A percentile compares a stretch with the other conserved stretches of the same genome.
phyloP scores from a whole-genome alignment of 2,888 invertebrate species.

The Drosophila paucipuncta region DNA sequence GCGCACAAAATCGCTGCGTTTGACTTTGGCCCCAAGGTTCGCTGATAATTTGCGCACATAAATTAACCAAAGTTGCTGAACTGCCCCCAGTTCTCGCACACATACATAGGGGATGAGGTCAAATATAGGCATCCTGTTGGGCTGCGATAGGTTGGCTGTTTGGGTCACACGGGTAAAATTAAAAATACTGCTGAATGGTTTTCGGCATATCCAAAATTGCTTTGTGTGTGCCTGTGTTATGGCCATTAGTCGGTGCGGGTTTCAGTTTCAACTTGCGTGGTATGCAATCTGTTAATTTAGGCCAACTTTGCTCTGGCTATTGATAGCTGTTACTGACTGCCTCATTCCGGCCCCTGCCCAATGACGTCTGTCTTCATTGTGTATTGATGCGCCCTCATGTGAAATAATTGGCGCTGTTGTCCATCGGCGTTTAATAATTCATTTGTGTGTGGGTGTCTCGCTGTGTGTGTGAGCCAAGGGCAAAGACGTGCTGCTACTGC shows the following conservation, averaged over 20 bases:
- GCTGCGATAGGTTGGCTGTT: slow-evolving; percentile 35
- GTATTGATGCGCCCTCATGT: slow-evolving; percentile 75
- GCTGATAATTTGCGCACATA: slow-evolving; percentile 72
- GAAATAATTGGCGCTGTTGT: slow-evolving; percentile 77
- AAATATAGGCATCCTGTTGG: slow-evolving; percentile 36
- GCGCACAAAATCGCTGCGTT: slow-evolving; percentile 68
- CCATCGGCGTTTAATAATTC: slow-evolving; percentile 74
- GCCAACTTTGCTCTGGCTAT: slow-evolving; percentile 38
- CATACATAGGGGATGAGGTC: slow-evolving; percentile 13
- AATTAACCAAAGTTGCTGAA: slow-evolving; percentile 60
- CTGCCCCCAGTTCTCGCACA: slow-evolving; percentile 6
- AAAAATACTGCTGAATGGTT: slow-evolving; percentile 59
- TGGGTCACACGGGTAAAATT: slow-evolving; percentile 65
- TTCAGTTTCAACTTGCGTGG: slow-evolving; percentile 26
- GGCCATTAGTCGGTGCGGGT: slow-evolving; percentile 46
- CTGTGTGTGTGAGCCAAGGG: slow-evolving; percentile 27
- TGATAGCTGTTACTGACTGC: slow-evolving; percentile 18
- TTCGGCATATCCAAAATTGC: slow-evolving; percentile 37
- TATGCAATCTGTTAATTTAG: slow-evolving; percentile 72
- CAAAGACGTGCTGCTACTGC: slow-evolving; percentile 22
- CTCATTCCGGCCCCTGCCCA: not conserved
- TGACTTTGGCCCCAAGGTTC: slow-evolving; percentile 55
- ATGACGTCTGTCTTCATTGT: slow-evolving; percentile 47
- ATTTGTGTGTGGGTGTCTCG: slow-evolving; percentile 35
- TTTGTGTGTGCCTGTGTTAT: slow-evolving; percentile 34